Evolutionary conservation across 2,888 invertebrate genomes (phyloP).

Genomic region (Amphipoea lucens): DNA sequence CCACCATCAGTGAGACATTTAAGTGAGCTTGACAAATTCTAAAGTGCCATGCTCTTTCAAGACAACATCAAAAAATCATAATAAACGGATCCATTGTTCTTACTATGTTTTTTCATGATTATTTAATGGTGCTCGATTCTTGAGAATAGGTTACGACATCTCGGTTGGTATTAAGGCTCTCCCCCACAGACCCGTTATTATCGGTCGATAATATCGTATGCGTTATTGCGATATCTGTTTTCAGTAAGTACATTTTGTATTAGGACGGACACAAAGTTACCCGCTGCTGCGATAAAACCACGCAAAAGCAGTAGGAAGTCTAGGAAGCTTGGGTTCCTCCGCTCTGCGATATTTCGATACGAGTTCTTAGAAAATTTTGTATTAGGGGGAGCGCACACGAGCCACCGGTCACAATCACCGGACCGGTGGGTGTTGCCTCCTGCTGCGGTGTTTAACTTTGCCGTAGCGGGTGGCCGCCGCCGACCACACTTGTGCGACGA

Average conservation of each 20-base stretch:
- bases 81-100: too few species aligned
- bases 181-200: background rate
- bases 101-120: too few species aligned
- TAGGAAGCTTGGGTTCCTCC: background rate
- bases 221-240: background rate
- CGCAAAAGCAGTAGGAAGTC: background rate
- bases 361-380: background rate
- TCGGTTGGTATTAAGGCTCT: background rate
- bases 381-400: background rate
- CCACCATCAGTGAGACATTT: too few species aligned
- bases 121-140: too few species aligned
- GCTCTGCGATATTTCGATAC: background rate
- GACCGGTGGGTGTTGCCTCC: too few species aligned
- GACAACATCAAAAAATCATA: too few species aligned
- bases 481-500: too few species aligned
- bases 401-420: too few species aligned
- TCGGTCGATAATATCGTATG: background rate
- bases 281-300: background rate
- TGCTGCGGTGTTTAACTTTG: too few species aligned
- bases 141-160: slow-evolving; percentile 8
- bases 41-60: too few species aligned
- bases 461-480: too few species aligned
- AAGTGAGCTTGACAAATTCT: too few species aligned
- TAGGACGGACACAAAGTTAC: background rate
- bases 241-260: background rate